A percentile compares a stretch with the other conserved stretches of the same genome.
Evolutionary conservation across 2,113 vertebrate species (phyloP).

Genomic region (Caretta caretta): DNA sequence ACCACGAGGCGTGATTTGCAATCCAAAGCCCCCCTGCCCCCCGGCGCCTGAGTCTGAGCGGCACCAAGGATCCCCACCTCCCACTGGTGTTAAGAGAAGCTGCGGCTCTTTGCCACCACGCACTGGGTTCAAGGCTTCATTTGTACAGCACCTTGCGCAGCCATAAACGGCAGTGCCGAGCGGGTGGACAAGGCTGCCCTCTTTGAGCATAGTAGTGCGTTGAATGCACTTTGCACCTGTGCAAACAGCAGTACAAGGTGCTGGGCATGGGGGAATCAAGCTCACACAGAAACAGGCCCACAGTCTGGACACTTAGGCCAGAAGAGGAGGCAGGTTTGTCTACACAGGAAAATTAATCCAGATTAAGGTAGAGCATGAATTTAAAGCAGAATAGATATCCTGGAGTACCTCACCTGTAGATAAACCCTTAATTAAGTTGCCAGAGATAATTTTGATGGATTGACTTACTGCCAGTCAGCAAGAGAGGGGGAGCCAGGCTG

Average conservation of each 20-base stretch:
- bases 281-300: background rate
- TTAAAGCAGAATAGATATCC: background rate
- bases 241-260: background rate
- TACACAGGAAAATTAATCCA: background rate
- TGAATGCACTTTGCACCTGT: background rate
- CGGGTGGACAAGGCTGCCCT: background rate
- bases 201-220: background rate
- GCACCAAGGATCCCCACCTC: too few relatives aligned
- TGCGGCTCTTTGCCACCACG: too few relatives aligned
- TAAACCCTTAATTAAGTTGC: background rate
- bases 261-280: background rate
- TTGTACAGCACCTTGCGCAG: background rate
- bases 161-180: background rate
- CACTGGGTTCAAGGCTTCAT: background rate
- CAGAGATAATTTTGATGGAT: background rate
- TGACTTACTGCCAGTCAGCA: background rate
- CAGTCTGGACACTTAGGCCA: background rate
- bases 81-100: too few relatives aligned
- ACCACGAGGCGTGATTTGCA: too few relatives aligned
- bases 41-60: too few relatives aligned
- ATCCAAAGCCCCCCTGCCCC: too few relatives aligned
- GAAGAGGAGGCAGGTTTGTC: background rate
- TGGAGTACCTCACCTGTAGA: background rate
- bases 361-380: background rate
- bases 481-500: background rate